Conservation (phyloP, 2,888 invertebrate genomes). For the Cataglyphis altisquamis region DNA sequence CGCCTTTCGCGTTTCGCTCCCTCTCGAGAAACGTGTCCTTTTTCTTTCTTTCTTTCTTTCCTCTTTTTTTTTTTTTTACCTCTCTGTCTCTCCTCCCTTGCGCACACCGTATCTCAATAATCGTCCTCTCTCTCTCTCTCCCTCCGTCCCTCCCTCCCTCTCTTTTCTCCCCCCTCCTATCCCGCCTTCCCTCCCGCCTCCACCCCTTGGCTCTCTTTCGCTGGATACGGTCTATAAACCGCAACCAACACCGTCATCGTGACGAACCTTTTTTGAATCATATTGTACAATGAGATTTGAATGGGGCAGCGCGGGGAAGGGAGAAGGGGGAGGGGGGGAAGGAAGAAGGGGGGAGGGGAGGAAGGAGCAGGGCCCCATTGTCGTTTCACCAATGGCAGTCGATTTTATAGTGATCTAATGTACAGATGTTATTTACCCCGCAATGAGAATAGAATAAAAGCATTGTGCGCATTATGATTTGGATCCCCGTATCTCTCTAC, state of each 20-base stretch:
- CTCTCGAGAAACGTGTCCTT: slow-evolving; percentile 51
- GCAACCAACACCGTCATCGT: slow-evolving; percentile 74
- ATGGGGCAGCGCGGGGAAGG: slow-evolving; percentile 72
- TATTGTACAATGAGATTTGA: slow-evolving; percentile 82
- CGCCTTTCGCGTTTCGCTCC: slow-evolving; percentile 67
- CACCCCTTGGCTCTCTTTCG: slow-evolving; percentile 38
- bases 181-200: slow-evolving; percentile 39
- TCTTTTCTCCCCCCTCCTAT: slow-evolving; percentile 12
- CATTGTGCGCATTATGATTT: slow-evolving; percentile 81
- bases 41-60: slow-evolving; percentile 51
- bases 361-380: slow-evolving; percentile 75
- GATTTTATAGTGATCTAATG: slow-evolving; percentile 85
- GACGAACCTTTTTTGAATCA: slow-evolving; percentile 83
- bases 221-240: slow-evolving; percentile 68
- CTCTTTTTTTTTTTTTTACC: slow-evolving; percentile 17
- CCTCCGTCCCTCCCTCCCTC: slow-evolving; percentile 1
- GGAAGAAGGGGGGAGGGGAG: slow-evolving; percentile 15
- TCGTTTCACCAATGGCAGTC: slow-evolving; percentile 81
- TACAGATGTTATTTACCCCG: slow-evolving; percentile 85
- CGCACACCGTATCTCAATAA: not conserved
- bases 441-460: slow-evolving; percentile 84
- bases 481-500: slow-evolving; percentile 79
- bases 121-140: not conserved
- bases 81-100: slow-evolving; percentile 20
- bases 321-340: slow-evolving; percentile 23